phyloP scores from a whole-genome alignment of 2,797 vertebrate genomes.

The Otus scops region DNA sequence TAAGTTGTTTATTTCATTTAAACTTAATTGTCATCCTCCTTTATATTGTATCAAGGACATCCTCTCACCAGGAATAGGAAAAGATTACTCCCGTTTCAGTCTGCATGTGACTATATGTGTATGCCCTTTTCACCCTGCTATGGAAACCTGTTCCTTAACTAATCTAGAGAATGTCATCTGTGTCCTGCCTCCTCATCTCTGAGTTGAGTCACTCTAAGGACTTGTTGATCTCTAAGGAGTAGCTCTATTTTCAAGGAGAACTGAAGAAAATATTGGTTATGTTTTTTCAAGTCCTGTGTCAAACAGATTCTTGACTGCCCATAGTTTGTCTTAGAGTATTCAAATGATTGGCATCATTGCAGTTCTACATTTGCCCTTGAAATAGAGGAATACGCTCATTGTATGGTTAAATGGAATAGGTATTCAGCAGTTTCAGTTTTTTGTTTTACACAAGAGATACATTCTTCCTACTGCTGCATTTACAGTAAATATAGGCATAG shows the following conservation, averaged over 20 bases:
- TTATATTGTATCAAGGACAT: not conserved
- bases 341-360: not conserved
- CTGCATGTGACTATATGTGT: rapidly evolving
- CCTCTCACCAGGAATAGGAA: not conserved
- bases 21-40: not conserved
- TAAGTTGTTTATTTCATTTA: rapidly evolving
- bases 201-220: not conserved
- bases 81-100: not conserved
- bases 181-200: not conserved
- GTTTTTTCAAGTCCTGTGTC: not conserved
- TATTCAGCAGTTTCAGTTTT: not conserved
- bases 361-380: not conserved
- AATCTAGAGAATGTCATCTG: not conserved
- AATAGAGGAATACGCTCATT: not conserved
- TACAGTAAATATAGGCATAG: not conserved
- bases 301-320: not conserved
- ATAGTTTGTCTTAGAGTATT: not conserved
- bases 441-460: not conserved
- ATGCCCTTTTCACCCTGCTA: not conserved
- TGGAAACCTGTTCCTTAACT: not conserved
- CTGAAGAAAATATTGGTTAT: not conserved
- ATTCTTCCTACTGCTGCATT: not conserved
- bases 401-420: not conserved
- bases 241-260: not conserved
- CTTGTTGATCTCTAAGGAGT: not conserved